Evolutionary conservation across 1,140 invertebrate species (phyloP), one percentile per base, ranked within the genome.

Genomic region (Brachionus paranguensis): DNA sequence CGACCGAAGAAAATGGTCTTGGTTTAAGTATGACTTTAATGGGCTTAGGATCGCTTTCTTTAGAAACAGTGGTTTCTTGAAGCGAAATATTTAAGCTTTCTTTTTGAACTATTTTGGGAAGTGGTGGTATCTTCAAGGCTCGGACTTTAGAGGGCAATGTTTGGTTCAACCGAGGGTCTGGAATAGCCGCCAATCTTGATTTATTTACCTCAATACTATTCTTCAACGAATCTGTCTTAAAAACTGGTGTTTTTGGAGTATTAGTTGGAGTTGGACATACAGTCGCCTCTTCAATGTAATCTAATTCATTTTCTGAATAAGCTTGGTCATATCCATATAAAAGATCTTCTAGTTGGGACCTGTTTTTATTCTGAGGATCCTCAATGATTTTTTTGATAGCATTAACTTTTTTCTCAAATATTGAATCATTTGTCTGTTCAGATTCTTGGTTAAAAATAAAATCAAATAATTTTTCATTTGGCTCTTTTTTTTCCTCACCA

Each of bases 201-300:
- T 33, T 68, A 24, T 68, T 68, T n/a, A 68, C 33, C n/a, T 68
- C 65, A 68, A 68, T 68, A 41, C 65, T 68, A 29, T 68, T 68
- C n/a, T 72, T 72, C 17, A 60, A 24, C n/a, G 37, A 41, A 45
- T 41, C 33, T 43, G 10, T 17, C 24, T 72, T 72, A 43, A 43
- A 43, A 14, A 8, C 37, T 0, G 68, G 33, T 17, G n/a, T 72
- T 17, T 41, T 43, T 6, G 29, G 37, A 72, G n/a, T 41, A 72
- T 41, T 41, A 7, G 41, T 43, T 8, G 65, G 65, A 33, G 27
- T 68, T 53, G 47, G 47, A 53, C 47, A 53, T 7, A 6, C 6
- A 37, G 33, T 37, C 33, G 33, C 5, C 20, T 60, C 53, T 10
- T 60, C 53, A 20, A 7, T 20, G 7, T 10, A 20, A 11, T 33